Conservation (phyloP, 2,113 vertebrate species). For the Triplophysa dalaica region DNA sequence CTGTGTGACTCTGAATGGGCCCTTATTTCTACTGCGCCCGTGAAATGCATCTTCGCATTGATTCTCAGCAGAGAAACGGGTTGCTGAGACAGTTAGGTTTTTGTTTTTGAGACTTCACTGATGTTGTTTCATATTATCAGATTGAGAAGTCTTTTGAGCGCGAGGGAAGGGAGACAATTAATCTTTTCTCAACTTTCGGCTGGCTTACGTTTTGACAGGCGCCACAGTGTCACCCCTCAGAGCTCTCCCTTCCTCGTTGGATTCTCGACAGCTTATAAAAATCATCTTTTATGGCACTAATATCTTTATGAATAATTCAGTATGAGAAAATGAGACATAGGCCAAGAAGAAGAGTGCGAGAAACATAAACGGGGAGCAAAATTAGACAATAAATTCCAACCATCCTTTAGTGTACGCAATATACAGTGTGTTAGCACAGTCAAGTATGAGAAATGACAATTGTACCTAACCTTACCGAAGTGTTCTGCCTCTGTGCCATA, state of each 20-base stretch:
- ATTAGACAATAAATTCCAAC: neutral
- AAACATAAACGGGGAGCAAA: neutral
- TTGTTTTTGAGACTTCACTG: conserved; percentile 11
- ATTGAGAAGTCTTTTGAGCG: conserved; percentile 9
- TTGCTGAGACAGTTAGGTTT: conserved; percentile 12
- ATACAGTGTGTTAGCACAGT: neutral
- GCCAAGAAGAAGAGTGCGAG: neutral
- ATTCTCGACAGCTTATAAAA: conserved; percentile 30
- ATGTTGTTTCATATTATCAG: conserved; percentile 27
- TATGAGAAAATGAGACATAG: conserved; percentile 16
- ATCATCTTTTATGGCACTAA: conserved; percentile 35
- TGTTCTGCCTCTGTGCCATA: conserved; percentile 14
- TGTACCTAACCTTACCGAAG: conserved; percentile 23
- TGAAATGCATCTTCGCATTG: neutral
- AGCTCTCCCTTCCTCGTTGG: conserved; percentile 7
- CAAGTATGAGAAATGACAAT: conserved; percentile 26
- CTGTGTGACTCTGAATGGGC: conserved; percentile 35
- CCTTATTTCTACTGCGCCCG: conserved; percentile 29
- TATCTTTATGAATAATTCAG: conserved; percentile 41
- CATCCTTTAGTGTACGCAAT: neutral
- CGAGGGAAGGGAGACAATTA: neutral
- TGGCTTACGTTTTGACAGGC: conserved; percentile 21
- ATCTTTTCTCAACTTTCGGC: conserved; percentile 4
- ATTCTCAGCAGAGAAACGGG: neutral
- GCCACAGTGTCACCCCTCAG: conserved; percentile 7